phyloP scores from a whole-genome alignment of 2,797 vertebrate genomes.

The Paratrypauchen microcephalus region DNA sequence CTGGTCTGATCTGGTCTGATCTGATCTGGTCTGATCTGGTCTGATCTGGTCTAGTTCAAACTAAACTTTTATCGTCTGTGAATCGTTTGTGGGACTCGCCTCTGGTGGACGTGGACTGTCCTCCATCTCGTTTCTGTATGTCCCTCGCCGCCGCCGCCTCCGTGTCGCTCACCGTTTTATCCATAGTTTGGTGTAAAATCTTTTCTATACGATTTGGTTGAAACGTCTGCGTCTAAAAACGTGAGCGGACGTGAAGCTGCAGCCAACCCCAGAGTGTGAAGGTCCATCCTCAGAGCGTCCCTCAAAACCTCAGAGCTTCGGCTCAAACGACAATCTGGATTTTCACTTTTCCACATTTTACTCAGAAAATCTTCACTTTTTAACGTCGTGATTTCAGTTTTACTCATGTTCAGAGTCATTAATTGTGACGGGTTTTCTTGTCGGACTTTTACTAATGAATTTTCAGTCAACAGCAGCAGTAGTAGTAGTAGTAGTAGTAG shows the following conservation, averaged over 20 bases:
- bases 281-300: slow-evolving; percentile 8
- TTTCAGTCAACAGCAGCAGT: too few species aligned
- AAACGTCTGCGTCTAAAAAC: background rate
- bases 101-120: rapidly evolving
- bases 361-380: background rate
- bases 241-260: background rate
- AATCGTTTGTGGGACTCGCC: background rate
- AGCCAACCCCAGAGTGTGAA: slow-evolving; percentile 11
- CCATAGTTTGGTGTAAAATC: background rate
- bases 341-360: background rate
- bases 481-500: too few species aligned
- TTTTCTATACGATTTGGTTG: background rate
- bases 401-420: too few species aligned
- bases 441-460: background rate
- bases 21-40: too few species aligned
- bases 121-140: background rate
- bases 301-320: background rate
- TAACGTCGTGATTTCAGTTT: background rate
- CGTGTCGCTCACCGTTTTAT: too few species aligned
- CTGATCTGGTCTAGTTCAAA: too few species aligned
- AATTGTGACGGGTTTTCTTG: background rate
- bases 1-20: too few species aligned
- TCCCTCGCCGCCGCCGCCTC: background rate
- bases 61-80: too few species aligned
- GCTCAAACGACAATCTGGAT: background rate